A percentile compares a stretch with the other conserved stretches of the same genome.
These are phyloP conservation scores for Crepidodera aurea DNA, from an alignment of 2,888 invertebrate genomes.

Conservation along the genomic window DNA sequence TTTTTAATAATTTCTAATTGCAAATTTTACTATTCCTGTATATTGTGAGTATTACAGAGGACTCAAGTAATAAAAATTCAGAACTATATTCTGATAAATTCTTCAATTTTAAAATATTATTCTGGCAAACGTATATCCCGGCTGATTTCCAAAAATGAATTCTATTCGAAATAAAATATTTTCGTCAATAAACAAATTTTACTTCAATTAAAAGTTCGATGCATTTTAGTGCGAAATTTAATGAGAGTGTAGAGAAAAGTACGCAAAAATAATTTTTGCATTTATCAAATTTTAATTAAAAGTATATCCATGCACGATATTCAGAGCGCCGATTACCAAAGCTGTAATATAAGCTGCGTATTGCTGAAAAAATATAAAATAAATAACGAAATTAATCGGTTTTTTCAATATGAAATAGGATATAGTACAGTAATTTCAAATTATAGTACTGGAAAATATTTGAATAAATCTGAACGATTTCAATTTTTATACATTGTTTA, in stretches of 20 bases:
- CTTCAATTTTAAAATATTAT: too few species aligned
- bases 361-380: conserved; percentile 45
- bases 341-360: conserved; percentile 47
- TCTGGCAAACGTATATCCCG: too few species aligned
- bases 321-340: conserved; percentile 36
- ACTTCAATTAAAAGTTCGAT: conserved; percentile 25
- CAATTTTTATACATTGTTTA: too few species aligned
- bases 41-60: too few species aligned
- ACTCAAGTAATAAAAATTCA: too few species aligned
- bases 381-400: not conserved
- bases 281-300: conserved; percentile 34
- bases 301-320: conserved; percentile 37
- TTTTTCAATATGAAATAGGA: not conserved
- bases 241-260: conserved; percentile 20
- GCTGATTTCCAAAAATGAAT: conserved; percentile 1
- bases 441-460: too few species aligned
- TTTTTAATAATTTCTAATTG: too few species aligned
- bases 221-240: conserved; percentile 19
- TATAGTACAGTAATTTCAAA: too few species aligned
- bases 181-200: conserved; percentile 16
- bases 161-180: conserved; percentile 10
- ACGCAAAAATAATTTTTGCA: conserved; percentile 23
- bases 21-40: too few species aligned
- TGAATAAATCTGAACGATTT: too few species aligned
- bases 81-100: too few species aligned